A percentile compares a stretch with the other conserved stretches of the same genome.
Evolutionary conservation across 2,888 invertebrate genomes (phyloP).

Genomic region (Siphlonurus alternatus): DNA sequence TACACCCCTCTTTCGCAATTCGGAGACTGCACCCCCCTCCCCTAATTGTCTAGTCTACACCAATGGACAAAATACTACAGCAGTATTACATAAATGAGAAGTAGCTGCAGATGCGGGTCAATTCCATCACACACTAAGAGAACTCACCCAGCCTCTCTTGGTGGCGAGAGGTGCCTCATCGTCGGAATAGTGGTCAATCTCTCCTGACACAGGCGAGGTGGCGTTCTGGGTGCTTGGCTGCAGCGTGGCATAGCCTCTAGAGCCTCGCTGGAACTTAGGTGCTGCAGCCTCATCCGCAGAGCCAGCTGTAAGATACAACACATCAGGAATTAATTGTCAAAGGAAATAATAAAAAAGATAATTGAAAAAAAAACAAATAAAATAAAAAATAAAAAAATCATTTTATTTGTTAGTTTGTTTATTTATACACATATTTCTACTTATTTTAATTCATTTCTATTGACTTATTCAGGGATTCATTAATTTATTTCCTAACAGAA

Average conservation of each 20-base stretch:
- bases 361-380: not conserved
- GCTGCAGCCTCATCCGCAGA: constrained; percentile 11
- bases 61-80: too few species aligned
- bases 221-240: constrained; percentile 25
- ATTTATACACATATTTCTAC: not conserved
- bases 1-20: too few species aligned
- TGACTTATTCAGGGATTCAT: too few species aligned
- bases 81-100: too few species aligned
- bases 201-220: constrained; percentile 23
- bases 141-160: not conserved
- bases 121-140: too few species aligned
- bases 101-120: too few species aligned
- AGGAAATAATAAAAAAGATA: not conserved
- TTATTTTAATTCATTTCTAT: not conserved
- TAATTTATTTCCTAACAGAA: too few species aligned
- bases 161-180: constrained; percentile 19
- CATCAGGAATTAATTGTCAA: constrained; percentile 16
- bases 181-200: constrained; percentile 25
- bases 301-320: constrained; percentile 25
- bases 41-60: too few species aligned
- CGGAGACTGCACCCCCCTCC: too few species aligned
- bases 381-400: not conserved
- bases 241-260: constrained; percentile 26
- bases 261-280: constrained; percentile 19
- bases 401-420: not conserved